Evolutionary conservation across 2,888 invertebrate species (phyloP).

Genomic region (Fragum fragum): DNA sequence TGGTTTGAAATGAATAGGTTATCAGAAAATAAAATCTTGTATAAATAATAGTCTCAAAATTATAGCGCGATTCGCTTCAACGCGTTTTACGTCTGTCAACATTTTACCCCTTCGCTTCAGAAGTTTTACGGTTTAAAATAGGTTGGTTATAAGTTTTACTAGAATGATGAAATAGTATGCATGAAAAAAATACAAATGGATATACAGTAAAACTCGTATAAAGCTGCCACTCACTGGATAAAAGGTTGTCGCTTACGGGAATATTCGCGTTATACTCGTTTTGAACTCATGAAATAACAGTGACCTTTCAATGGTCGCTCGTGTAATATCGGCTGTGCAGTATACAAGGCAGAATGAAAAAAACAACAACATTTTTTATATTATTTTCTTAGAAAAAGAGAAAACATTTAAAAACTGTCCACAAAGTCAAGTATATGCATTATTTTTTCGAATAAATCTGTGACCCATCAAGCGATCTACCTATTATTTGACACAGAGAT

Average conservation of each 20-base stretch:
- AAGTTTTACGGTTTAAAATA: too few species aligned
- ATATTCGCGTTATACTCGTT: too few species aligned
- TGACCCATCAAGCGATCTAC: not conserved
- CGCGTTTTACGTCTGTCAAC: not conserved
- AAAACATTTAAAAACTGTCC: not conserved
- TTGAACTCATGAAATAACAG: too few species aligned
- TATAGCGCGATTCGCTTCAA: constrained; percentile 17
- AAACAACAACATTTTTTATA: not conserved
- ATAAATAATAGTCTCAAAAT: constrained; percentile 28
- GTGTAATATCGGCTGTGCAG: not conserved
- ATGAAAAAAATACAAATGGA: too few species aligned
- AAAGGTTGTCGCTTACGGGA: too few species aligned
- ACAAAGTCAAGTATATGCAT: not conserved
- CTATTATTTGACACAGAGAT: not conserved
- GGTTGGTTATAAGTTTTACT: too few species aligned
- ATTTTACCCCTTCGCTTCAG: not conserved
- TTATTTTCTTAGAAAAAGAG: not conserved
- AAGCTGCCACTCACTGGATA: too few species aligned
- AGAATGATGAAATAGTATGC: too few species aligned
- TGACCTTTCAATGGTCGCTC: too few species aligned
- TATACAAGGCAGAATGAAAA: not conserved
- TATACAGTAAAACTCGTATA: too few species aligned
- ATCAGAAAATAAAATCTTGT: constrained; percentile 29
- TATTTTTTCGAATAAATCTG: not conserved
- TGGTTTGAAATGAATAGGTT: constrained; percentile 22